Conservation (phyloP, 2,888 invertebrate genomes). For the Apamea monoglypha region DNA sequence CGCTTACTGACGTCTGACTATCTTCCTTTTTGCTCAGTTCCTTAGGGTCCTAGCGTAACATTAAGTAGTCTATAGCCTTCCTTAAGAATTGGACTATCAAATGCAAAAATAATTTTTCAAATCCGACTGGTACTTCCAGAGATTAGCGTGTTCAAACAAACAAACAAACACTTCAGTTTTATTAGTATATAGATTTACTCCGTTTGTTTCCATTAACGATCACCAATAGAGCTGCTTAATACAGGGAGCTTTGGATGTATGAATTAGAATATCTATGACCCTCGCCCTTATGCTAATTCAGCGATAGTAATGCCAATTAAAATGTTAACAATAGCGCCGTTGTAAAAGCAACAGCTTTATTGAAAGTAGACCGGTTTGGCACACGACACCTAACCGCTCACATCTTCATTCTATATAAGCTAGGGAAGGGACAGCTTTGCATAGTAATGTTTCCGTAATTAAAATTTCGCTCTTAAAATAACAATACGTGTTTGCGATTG, state of each 20-base stretch:
- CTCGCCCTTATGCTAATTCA: slow-evolving; percentile 78
- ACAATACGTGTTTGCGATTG: slow-evolving; percentile 50
- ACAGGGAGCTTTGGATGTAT: slow-evolving; percentile 65
- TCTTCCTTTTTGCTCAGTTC: neutral
- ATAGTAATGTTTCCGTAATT: slow-evolving; percentile 71
- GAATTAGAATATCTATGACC: slow-evolving; percentile 72
- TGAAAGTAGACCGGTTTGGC: slow-evolving; percentile 84
- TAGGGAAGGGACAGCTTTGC: slow-evolving; percentile 61
- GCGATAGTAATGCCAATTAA: slow-evolving; percentile 83
- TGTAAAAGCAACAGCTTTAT: slow-evolving; percentile 77
- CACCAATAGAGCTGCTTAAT: slow-evolving; percentile 59
- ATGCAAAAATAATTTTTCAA: neutral
- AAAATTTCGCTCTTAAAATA: slow-evolving; percentile 58
- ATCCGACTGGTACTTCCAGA: neutral
- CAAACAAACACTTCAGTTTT: neutral
- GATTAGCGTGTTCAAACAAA: neutral
- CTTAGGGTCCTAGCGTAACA: neutral
- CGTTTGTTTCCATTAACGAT: slow-evolving; percentile 55
- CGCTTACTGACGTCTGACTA: too few species aligned
- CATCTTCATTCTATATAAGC: slow-evolving; percentile 65
- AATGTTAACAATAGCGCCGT: slow-evolving; percentile 85
- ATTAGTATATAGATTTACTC: slow-evolving; percentile 16
- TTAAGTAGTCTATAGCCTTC: neutral
- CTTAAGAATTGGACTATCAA: neutral
- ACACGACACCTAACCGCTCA: slow-evolving; percentile 72